Conservation (phyloP, 2,113 vertebrate genomes). For the Notechis scutatus region DNA sequence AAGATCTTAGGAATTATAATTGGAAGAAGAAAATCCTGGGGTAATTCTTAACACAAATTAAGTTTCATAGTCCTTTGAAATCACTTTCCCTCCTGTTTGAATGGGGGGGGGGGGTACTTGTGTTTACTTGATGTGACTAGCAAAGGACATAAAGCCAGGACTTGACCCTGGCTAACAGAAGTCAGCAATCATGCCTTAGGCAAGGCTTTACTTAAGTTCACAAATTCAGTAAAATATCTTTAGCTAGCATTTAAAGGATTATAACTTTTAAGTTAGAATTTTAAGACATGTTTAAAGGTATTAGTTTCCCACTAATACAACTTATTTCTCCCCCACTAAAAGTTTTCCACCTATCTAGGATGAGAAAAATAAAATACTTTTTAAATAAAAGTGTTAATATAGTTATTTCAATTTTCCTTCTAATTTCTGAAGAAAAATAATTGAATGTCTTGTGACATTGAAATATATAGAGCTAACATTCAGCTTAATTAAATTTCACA, state of each 20-base stretch:
- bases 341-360: background rate
- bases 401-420: background rate
- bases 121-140: background rate
- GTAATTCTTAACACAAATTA: background rate
- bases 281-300: background rate
- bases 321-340: background rate
- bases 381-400: background rate
- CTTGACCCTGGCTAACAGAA: background rate
- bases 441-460: background rate
- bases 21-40: background rate
- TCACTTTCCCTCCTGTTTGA: background rate
- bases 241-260: background rate
- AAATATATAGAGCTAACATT: background rate
- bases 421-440: background rate
- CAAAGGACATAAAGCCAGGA: background rate
- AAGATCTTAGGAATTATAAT: background rate
- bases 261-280: conserved; percentile 13
- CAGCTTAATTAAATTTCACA: background rate
- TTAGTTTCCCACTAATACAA: background rate
- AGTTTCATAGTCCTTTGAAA: background rate
- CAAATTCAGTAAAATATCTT: fast-evolving
- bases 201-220: background rate
- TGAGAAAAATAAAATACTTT: background rate
- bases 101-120: background rate
- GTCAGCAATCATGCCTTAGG: fast-evolving